These are phyloP conservation scores for Penelope pileata DNA, from an alignment of 2,113 vertebrate species.

Conservation along the genomic window DNA sequence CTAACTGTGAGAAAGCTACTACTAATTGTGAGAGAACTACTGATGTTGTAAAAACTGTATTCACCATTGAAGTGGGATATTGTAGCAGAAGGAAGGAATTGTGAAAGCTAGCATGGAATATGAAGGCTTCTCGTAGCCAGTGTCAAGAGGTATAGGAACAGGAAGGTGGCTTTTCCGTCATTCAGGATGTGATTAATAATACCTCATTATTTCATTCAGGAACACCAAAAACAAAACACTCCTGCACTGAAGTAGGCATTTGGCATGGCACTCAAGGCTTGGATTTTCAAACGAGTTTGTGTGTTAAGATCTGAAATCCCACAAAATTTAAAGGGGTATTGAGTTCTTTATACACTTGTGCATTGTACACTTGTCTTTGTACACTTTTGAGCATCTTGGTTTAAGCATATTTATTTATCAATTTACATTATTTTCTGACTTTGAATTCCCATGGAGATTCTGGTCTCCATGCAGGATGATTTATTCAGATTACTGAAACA, in stretches of 20 bases:
- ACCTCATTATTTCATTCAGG: constrained; percentile 74
- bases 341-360: background rate
- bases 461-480: background rate
- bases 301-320: background rate
- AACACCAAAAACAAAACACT: constrained; percentile 69
- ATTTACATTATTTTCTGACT: rapidly evolving
- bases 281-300: background rate
- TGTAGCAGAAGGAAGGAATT: constrained; percentile 47
- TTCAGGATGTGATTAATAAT: constrained; percentile 75
- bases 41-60: constrained; percentile 13
- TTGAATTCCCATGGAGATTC: background rate
- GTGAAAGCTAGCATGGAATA: constrained; percentile 2
- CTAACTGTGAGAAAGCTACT: background rate
- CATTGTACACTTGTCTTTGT: too few relatives aligned
- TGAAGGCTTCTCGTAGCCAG: constrained; percentile 24
- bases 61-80: constrained; percentile 24
- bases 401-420: background rate
- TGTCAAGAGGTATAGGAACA: constrained; percentile 46
- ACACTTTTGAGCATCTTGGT: background rate
- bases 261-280: background rate
- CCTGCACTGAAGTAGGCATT: background rate
- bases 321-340: background rate
- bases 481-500: too few relatives aligned
- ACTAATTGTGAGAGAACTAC: background rate
- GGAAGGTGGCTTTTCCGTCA: constrained; percentile 72